Percentiles rank a stretch among this genome's conserved stretches.
Conservation (phyloP, 2,113 vertebrate species). For the Dendrocopos noguchii region DNA sequence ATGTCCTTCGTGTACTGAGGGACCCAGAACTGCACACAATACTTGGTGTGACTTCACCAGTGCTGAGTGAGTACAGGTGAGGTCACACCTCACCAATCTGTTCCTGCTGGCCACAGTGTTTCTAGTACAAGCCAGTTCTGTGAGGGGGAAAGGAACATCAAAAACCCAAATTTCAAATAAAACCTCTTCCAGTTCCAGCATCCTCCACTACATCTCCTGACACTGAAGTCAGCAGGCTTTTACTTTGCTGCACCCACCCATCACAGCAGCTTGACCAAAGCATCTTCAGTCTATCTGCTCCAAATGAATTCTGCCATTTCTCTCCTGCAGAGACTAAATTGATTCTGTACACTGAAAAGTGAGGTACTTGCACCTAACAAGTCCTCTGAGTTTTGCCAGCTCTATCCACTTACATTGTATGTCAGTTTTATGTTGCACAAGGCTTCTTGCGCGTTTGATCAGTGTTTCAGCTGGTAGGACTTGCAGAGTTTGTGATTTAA, state of each 20-base stretch:
- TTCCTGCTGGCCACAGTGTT: too few relatives aligned
- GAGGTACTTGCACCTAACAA: neutral
- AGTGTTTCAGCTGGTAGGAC: neutral
- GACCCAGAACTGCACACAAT: too few relatives aligned
- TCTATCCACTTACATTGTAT: fast-evolving
- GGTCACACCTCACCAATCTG: too few relatives aligned
- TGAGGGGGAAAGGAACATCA: too few relatives aligned
- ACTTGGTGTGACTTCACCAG: too few relatives aligned
- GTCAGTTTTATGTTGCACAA: neutral
- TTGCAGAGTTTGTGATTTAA: neutral
- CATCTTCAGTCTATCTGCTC: neutral
- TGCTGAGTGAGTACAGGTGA: too few relatives aligned
- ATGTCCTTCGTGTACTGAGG: too few relatives aligned
- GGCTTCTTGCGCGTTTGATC: neutral
- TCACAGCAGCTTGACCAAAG: neutral
- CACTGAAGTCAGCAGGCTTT: neutral
- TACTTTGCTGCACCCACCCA: neutral
- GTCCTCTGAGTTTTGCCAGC: neutral
- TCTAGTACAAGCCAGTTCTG: neutral
- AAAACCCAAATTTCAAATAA: neutral
- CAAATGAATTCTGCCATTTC: neutral
- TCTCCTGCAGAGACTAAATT: neutral
- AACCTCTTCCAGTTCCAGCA: neutral
- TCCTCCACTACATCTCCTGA: neutral
- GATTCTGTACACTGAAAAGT: neutral